A percentile compares a stretch with the other conserved stretches of the same genome.
Evolutionary conservation across 2,113 vertebrate species (phyloP).

Genomic region (Callocephalon fimbriatum): DNA sequence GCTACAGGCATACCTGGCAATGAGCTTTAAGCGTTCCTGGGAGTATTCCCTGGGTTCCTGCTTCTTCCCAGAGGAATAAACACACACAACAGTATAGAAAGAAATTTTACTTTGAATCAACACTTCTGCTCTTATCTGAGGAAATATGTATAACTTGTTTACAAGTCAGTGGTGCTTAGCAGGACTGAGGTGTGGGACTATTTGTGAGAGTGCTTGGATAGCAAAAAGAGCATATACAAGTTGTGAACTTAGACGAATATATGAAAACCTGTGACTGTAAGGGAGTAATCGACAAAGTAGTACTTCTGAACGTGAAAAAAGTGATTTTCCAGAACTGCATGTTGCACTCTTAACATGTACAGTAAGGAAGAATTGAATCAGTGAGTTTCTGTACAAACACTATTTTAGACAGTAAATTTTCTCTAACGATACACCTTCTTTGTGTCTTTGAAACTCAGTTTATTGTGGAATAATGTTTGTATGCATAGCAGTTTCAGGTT

Average conservation of each 20-base stretch:
- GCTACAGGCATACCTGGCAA: background rate
- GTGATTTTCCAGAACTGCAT: background rate
- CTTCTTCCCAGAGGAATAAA: background rate
- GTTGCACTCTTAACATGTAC: background rate
- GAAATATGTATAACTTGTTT: background rate
- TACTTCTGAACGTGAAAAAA: background rate
- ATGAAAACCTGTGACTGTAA: background rate
- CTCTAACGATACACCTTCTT: background rate
- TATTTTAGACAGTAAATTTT: background rate
- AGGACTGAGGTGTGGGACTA: background rate
- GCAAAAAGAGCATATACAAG: background rate
- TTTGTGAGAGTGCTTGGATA: background rate
- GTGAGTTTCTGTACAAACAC: background rate
- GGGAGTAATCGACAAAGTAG: background rate
- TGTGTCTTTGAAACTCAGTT: background rate
- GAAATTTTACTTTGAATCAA: background rate
- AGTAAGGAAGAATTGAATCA: background rate
- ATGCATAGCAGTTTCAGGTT: background rate
- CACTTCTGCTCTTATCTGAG: rapidly evolving
- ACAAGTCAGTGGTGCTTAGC: background rate
- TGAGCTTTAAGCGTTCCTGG: background rate
- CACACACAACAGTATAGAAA: background rate
- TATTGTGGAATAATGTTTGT: background rate
- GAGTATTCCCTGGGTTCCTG: background rate
- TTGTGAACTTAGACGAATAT: background rate